Base-by-base conservation (phyloP, 2,888 invertebrate species). In the Sicus ferrugineus region DNA sequence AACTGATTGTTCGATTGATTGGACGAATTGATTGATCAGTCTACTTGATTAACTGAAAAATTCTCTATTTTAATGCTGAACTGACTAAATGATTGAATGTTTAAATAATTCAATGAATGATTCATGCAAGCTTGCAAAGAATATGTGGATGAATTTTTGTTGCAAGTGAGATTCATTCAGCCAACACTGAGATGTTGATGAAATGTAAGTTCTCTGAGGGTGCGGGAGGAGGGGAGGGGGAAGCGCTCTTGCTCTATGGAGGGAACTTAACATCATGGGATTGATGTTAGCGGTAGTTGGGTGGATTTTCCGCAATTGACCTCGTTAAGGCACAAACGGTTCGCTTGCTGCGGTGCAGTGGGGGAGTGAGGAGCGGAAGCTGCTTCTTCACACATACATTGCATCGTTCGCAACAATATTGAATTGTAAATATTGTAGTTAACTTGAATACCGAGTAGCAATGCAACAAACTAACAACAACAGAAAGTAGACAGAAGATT, bases 401-500 rank as follows among this genome's bases (percentile, higher is more conserved):
- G 9, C 42, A 7, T 38, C 42, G 42, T 38, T 16, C 52, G 16
- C 52, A 21, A 9, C 34, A 21, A 16, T 59, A 59, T 59, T 59
- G 21, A 38, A 59, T 38, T 59, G 59, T 59, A 31, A 58, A 58
- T 19, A 31, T 19, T 58, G 19, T 7, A 46, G 46, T 46, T 16
- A 6, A 34, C 59, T 59, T 7, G 38, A 34, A 21, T 9, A 6
- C 9, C 11, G 14, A 38, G 19, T 31, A 11, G 34, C 34, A 34
- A 34, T 14, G 14, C 7, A 7, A 34, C 34, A 34, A 34, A 34
- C 34, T 19, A 34, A 34, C 14, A 34, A 34, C 1, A 34, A 34
- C 34, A 34, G 14, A 34, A 7, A 7, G 2, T 34, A 14, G 34
- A 34, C 7, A 2, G 14, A 1, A 2, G 34, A 34, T 19, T 21